These are phyloP conservation scores for Hedychridium roseum DNA, from an alignment of 2,888 invertebrate species.

Conservation along the genomic window DNA sequence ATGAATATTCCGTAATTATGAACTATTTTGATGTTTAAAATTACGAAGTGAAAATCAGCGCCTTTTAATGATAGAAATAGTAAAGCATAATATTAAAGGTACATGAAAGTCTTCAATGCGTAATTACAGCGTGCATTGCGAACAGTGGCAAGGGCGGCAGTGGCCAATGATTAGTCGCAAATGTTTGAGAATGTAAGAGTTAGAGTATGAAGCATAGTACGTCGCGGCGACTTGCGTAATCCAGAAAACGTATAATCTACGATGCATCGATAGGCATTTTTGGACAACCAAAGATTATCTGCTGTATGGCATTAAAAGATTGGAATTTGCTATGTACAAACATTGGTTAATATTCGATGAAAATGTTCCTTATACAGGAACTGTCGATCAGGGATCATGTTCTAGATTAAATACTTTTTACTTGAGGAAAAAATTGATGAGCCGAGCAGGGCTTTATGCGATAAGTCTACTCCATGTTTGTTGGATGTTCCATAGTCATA, in stretches of 20 bases:
- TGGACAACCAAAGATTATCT: conserved; percentile 50
- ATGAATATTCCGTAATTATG: background rate
- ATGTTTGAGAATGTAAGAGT: conserved; percentile 27
- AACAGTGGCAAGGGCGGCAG: conserved; percentile 13
- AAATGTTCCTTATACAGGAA: conserved; percentile 26
- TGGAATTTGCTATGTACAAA: conserved; percentile 22
- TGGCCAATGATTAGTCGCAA: conserved; percentile 28
- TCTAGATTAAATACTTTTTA: conserved; percentile 31
- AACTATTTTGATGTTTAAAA: background rate
- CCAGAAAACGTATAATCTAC: conserved; percentile 28
- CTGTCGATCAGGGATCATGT: conserved; percentile 38
- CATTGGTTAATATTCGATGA: conserved; percentile 23
- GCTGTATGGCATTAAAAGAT: conserved; percentile 27
- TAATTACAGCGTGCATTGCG: conserved; percentile 15
- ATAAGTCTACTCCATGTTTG: too few species aligned
- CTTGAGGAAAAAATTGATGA: conserved; percentile 22
- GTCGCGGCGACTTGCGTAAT: conserved; percentile 26
- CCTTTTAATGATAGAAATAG: conserved; percentile 25
- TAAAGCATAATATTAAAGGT: conserved; percentile 25
- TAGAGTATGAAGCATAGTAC: conserved; percentile 30
- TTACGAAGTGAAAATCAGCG: conserved; percentile 10
- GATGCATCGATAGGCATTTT: conserved; percentile 41
- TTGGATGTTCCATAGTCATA: conserved; percentile 22
- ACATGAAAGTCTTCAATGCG: conserved; percentile 26
- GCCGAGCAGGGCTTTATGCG: conserved; percentile 17